A percentile compares a stretch with the other conserved stretches of the same genome.
phyloP scores from a whole-genome alignment of 2,888 invertebrate genomes.

The Cheilosia scutellata region DNA sequence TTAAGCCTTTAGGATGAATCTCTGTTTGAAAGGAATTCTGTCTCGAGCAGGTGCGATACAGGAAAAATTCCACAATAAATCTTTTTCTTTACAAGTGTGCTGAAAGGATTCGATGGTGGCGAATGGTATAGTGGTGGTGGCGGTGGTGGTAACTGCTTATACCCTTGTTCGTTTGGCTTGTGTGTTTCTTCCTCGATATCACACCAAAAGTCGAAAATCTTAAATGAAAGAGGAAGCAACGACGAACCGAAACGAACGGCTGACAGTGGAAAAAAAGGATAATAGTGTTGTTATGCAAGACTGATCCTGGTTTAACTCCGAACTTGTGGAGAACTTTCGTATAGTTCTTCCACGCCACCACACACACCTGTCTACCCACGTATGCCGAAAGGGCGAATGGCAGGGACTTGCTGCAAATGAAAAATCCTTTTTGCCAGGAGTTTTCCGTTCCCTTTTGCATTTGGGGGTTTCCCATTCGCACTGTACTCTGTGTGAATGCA shows the following conservation, averaged over 20 bases:
- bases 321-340: slow-evolving; percentile 73
- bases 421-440: slow-evolving; percentile 57
- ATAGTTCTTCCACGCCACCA: slow-evolving; percentile 43
- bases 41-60: slow-evolving; percentile 75
- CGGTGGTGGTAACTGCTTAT: slow-evolving; percentile 18
- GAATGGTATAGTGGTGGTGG: slow-evolving; percentile 22
- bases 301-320: slow-evolving; percentile 75
- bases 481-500: slow-evolving; percentile 56
- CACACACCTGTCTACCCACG: slow-evolving; percentile 24
- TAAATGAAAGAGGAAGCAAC: slow-evolving; percentile 59
- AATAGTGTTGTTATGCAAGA: slow-evolving; percentile 76
- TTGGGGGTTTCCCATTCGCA: slow-evolving; percentile 54
- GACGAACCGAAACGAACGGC: slow-evolving; percentile 17
- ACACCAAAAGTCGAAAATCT: slow-evolving; percentile 73
- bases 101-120: slow-evolving; percentile 66
- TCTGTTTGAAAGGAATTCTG: slow-evolving; percentile 62
- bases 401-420: slow-evolving; percentile 54
- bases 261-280: slow-evolving; percentile 47
- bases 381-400: slow-evolving; percentile 14
- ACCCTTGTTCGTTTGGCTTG: slow-evolving; percentile 54
- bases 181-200: slow-evolving; percentile 37
- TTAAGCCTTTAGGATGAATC: slow-evolving; percentile 72
- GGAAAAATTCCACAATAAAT: slow-evolving; percentile 74
- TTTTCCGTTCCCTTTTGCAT: slow-evolving; percentile 69
- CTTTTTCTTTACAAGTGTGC: slow-evolving; percentile 68